These are phyloP conservation scores for Drosophila seclusa DNA, from an alignment of 2,888 invertebrate genomes.

Conservation along the genomic window DNA sequence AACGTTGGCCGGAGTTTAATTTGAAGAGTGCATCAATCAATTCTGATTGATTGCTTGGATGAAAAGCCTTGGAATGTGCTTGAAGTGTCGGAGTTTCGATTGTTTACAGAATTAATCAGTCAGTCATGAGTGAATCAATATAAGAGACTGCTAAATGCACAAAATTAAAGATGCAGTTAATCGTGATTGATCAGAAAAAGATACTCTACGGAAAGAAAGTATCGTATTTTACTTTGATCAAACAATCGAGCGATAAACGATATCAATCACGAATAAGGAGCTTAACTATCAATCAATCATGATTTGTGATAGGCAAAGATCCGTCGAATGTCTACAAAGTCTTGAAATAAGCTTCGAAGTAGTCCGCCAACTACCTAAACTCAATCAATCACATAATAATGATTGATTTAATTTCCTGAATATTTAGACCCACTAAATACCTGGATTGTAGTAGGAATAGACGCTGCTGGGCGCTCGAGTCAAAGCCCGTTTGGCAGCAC, in stretches of 20 bases:
- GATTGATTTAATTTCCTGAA: conserved; percentile 14
- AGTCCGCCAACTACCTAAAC: background rate
- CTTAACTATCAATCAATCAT: background rate
- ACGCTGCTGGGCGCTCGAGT: conserved; percentile 78
- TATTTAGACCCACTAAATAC: conserved; percentile 64
- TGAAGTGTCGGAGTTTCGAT: conserved; percentile 47
- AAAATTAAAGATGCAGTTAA: background rate
- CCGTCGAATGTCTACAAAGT: background rate
- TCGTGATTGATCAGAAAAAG: background rate
- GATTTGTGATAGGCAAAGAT: conserved; percentile 2
- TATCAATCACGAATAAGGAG: background rate
- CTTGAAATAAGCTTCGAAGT: background rate
- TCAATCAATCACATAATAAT: conserved; percentile 15
- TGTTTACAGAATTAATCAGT: background rate
- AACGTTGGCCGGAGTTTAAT: conserved; percentile 13
- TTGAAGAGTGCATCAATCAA: conserved; percentile 10
- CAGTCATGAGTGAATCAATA: conserved; percentile 1
- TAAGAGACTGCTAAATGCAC: background rate
- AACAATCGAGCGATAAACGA: background rate
- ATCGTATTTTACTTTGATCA: background rate
- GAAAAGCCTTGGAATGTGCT: conserved; percentile 54
- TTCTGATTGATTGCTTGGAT: conserved; percentile 6
- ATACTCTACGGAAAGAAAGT: background rate
- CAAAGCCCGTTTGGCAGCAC: conserved; percentile 83
- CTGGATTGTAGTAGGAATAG: conserved; percentile 82